Evolutionary conservation across 2,113 vertebrate species (phyloP), one percentile per base, ranked within the genome.

Genomic region (Pelodiscus sinensis): DNA sequence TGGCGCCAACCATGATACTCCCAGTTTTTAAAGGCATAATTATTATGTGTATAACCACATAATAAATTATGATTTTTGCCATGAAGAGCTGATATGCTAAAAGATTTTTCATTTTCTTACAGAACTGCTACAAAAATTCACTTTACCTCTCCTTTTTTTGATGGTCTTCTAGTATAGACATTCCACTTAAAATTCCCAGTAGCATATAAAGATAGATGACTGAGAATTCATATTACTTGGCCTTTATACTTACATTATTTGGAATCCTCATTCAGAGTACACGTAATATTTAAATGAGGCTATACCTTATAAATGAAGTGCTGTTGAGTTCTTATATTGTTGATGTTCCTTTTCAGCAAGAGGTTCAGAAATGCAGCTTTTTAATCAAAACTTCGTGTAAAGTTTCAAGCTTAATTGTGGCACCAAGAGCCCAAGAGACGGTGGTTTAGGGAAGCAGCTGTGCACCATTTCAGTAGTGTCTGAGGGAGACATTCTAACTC

Each of bases 401-500:
- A 92, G 75, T 3, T 24, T 87, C 5, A 82, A 50, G 16, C 84
- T 92, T 60, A 18, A 89, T 71, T 84, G 54, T 79, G n/a, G 5
- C 58, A 19, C 38, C 38, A 22, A 92, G 62, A 71, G 8, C 24
- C 77, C 24, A 19, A 90, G 87, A 90, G 50, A 79, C 6, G 25
- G 81, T 6, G 0, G 3, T 79, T 92, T 44, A n/a, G 12, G 83
- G 21, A 51, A 21, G 5, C 57, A 9, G 12, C 2, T 73, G 1
- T 87, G 79, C 62, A 51, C 73, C 88, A 21, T 27, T 87, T 3
- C 35, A 9, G 90, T 50, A 84, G 2, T 86, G 77, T 38, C n/a
- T 80, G 8, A 27, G 82, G 31, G 3, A 0, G 0, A 8, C 85
- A 27, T 3, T 84, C 35, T 27, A 9, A 9, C 54, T 91, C 68